phyloP scores from a whole-genome alignment of 2,888 invertebrate genomes.

The Polyommatus iphigenia region DNA sequence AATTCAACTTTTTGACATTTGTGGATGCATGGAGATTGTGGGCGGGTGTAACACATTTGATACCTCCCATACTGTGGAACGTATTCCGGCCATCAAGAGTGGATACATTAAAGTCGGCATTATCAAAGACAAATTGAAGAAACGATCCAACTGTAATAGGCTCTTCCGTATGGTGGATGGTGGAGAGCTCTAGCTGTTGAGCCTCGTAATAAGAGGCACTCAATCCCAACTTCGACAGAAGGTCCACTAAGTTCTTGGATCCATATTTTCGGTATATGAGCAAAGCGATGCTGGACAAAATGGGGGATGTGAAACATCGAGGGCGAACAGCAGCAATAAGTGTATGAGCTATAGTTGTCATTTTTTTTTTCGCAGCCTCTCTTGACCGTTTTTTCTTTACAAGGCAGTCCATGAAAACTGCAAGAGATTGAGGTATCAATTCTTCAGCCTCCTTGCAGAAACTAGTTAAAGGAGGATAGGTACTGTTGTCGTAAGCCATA shows the following conservation, averaged over 20 bases:
- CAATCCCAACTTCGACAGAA: background rate
- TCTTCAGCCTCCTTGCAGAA: background rate
- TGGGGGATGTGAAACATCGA: slow-evolving; percentile 1
- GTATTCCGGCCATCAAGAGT: slow-evolving; percentile 40
- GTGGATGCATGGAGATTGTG: slow-evolving; percentile 28
- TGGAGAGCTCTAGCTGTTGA: slow-evolving; percentile 1
- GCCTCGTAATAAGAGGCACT: background rate
- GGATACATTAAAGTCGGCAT: slow-evolving; percentile 39
- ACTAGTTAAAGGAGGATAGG: slow-evolving; percentile 1
- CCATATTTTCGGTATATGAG: slow-evolving; percentile 1
- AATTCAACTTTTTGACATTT: background rate
- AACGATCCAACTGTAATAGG: slow-evolving; percentile 21
- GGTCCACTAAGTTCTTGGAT: slow-evolving; percentile 8
- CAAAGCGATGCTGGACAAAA: background rate
- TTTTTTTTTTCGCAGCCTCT: slow-evolving; percentile 1
- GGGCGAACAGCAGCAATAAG: background rate
- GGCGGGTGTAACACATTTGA: slow-evolving; percentile 37
- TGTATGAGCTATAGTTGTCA: slow-evolving; percentile 3
- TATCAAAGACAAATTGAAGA: slow-evolving; percentile 40
- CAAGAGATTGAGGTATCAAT: slow-evolving; percentile 1
- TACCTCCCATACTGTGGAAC: slow-evolving; percentile 41
- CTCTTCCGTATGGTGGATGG: slow-evolving; percentile 1
- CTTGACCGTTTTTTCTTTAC: slow-evolving; percentile 1
- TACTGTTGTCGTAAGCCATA: slow-evolving; percentile 1
- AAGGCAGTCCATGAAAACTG: slow-evolving; percentile 1